A percentile compares a stretch with the other conserved stretches of the same genome.
These are phyloP conservation scores for Chrysolina oricalcia DNA, from an alignment of 2,888 invertebrate genomes.

Conservation along the genomic window DNA sequence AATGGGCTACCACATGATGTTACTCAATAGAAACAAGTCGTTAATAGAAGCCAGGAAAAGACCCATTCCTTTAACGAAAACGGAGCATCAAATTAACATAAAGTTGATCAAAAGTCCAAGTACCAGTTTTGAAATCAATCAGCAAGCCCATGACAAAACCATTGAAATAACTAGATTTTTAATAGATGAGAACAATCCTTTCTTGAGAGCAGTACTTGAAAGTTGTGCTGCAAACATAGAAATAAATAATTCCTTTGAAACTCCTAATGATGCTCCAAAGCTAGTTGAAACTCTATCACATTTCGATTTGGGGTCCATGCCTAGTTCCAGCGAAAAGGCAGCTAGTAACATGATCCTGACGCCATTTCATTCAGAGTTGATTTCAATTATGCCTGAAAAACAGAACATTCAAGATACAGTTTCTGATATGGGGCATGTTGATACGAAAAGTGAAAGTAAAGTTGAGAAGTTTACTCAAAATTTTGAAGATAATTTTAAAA, in stretches of 20 bases:
- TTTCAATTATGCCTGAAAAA: slow-evolving; percentile 15
- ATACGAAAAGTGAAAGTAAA: neutral
- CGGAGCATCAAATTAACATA: neutral
- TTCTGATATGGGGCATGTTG: neutral
- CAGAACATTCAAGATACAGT: neutral
- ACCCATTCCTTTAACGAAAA: neutral
- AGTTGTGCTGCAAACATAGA: slow-evolving; percentile 5
- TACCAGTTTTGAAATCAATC: neutral
- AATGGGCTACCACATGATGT: slow-evolving; percentile 31
- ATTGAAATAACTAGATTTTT: slow-evolving; percentile 27
- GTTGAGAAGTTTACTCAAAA: neutral
- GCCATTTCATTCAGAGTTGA: slow-evolving; percentile 14
- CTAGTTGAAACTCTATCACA: slow-evolving; percentile 16
- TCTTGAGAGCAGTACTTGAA: slow-evolving; percentile 7
- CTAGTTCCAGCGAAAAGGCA: neutral
- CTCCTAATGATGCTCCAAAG: slow-evolving; percentile 1
- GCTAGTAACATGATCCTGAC: neutral
- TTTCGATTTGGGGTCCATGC: neutral
- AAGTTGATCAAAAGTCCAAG: neutral
- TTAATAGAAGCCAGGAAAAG: slow-evolving; percentile 12
- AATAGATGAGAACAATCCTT: slow-evolving; percentile 35
- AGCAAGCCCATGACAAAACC: neutral
- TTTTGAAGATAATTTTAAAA: neutral
- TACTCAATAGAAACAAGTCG: slow-evolving; percentile 39
- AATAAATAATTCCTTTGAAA: neutral